Evolutionary conservation across 2,797 vertebrate species (phyloP).

Genomic region (Lepilemur septentrionalis): DNA sequence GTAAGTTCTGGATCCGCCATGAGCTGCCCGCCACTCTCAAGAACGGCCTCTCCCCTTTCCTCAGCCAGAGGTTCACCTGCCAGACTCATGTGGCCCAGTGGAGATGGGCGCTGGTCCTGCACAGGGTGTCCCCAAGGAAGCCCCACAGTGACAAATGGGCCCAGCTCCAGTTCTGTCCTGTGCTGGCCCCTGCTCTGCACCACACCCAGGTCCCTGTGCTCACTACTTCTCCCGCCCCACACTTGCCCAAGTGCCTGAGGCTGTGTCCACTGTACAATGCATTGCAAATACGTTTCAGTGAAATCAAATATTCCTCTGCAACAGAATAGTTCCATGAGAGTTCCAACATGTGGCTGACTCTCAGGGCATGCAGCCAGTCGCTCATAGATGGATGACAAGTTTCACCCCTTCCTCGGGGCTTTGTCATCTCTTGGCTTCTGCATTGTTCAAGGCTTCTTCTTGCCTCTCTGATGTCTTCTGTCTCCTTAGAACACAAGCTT

Average conservation of each 20-base stretch:
- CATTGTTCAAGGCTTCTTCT: neutral
- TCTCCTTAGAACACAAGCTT: neutral
- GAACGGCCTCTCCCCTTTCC: neutral
- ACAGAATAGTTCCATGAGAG: rapidly evolving
- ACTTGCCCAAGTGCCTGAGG: rapidly evolving
- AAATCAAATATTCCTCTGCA: neutral
- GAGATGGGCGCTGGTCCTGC: neutral
- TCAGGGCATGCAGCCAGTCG: neutral
- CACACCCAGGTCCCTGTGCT: neutral
- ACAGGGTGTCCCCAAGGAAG: too few species aligned
- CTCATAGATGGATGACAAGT: too few species aligned
- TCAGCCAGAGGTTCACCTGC: too few species aligned
- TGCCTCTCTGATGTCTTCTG: neutral
- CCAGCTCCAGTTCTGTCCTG: neutral
- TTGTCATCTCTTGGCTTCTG: neutral
- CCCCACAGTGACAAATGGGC: neutral
- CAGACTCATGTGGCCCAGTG: too few species aligned
- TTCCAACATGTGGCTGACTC: neutral
- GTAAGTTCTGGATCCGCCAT: too few species aligned
- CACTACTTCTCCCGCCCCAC: rapidly evolving
- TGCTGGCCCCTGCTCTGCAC: neutral
- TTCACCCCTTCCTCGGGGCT: neutral
- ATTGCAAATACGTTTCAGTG: neutral
- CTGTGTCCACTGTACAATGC: neutral
- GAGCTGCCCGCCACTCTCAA: neutral